phyloP scores from a whole-genome alignment of 1,140 invertebrate genomes.

The Papilio polytes region DNA sequence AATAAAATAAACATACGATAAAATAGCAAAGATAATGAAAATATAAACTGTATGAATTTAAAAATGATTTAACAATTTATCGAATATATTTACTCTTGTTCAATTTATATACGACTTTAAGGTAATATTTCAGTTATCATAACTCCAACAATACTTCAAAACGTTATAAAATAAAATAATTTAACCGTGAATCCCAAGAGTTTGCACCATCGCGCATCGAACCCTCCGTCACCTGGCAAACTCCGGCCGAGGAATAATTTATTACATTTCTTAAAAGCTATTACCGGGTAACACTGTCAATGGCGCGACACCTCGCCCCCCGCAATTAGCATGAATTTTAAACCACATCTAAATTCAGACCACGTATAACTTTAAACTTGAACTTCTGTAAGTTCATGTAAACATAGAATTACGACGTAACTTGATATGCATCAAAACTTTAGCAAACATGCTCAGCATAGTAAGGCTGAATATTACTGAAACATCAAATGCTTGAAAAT shows the following conservation, averaged over 20 bases:
- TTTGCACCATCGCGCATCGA: no score
- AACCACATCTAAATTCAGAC: constrained; percentile 47
- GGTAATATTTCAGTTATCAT: no score
- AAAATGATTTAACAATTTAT: no score
- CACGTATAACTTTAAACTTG: constrained; percentile 7
- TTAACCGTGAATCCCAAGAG: no score
- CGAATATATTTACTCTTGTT: no score
- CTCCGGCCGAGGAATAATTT: constrained; percentile 71
- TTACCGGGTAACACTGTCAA: constrained; percentile 77
- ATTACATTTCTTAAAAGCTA: constrained; percentile 83
- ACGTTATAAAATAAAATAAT: no score
- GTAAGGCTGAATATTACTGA: neutral
- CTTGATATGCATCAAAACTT: neutral
- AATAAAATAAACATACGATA: no score
- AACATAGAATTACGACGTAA: neutral
- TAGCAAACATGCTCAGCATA: neutral
- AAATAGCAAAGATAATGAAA: no score
- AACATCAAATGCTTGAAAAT: neutral
- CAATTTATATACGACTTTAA: no score
- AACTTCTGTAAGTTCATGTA: neutral
- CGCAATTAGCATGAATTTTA: constrained; percentile 79
- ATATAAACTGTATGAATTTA: no score
- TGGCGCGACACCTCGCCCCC: constrained; percentile 65
- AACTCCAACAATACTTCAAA: no score
- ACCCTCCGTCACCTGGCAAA: no score